Evolutionary conservation across 2,113 vertebrate species (phyloP).

Genomic region (Parus major): DNA sequence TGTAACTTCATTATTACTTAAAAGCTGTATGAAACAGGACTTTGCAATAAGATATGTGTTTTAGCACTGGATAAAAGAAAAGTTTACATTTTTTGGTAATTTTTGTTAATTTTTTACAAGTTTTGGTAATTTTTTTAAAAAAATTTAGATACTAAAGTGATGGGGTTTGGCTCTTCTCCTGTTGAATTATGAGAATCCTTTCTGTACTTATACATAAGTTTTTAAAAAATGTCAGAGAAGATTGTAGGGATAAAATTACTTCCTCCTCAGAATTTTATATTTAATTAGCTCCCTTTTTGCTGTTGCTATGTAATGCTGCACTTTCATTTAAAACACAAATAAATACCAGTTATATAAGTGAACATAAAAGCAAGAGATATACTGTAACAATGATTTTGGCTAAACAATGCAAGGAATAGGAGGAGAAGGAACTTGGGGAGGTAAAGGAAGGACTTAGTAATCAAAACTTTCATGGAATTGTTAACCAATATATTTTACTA

Average conservation of each 20-base stretch:
- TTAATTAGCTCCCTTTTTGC: neutral
- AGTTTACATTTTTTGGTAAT: neutral
- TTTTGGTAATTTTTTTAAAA: too few relatives aligned
- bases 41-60: neutral
- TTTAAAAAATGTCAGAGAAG: neutral
- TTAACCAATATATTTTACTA: neutral
- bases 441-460: neutral
- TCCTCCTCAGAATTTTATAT: neutral
- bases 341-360: neutral
- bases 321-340: neutral
- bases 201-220: neutral
- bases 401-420: neutral
- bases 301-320: neutral
- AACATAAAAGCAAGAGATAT: neutral
- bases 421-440: neutral
- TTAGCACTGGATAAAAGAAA: neutral
- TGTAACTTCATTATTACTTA: neutral
- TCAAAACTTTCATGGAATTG: neutral
- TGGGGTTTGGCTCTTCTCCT: accelerated
- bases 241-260: neutral
- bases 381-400: neutral
- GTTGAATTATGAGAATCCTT: neutral
- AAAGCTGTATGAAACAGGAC: neutral
- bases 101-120: neutral
- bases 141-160: neutral